Conservation (phyloP, 2,888 invertebrate genomes). For the Pyrrhosoma nymphula region DNA sequence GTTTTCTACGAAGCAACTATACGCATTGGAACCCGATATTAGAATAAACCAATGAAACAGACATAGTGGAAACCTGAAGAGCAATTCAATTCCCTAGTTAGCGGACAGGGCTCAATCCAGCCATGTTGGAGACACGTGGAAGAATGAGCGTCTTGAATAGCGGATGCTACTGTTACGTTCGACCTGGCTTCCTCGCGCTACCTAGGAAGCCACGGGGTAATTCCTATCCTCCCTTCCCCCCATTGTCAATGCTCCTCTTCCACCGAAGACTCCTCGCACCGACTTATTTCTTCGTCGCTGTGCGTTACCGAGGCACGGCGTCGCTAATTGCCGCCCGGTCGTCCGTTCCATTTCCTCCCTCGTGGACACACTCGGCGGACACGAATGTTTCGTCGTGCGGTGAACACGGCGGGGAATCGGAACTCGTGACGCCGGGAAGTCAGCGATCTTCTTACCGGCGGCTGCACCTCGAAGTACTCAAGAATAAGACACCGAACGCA, state of each 20-base stretch:
- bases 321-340: neutral
- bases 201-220: neutral
- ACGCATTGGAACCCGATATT: no score
- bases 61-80: no score
- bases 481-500: neutral
- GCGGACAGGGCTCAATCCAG: no score
- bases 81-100: no score
- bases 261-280: neutral
- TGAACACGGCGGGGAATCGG: neutral
- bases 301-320: neutral
- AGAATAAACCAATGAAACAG: no score
- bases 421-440: slow-evolving; percentile 36
- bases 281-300: neutral
- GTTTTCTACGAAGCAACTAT: no score
- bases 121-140: no score
- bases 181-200: neutral
- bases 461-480: neutral
- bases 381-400: neutral
- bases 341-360: neutral
- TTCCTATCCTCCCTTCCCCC: neutral
- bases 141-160: neutral
- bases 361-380: neutral
- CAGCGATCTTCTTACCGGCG: neutral
- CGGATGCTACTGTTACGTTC: neutral
- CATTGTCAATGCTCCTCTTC: neutral